phyloP scores from a whole-genome alignment of 64 coral and sea anemone genomes.

The Stylophora pistillata region DNA sequence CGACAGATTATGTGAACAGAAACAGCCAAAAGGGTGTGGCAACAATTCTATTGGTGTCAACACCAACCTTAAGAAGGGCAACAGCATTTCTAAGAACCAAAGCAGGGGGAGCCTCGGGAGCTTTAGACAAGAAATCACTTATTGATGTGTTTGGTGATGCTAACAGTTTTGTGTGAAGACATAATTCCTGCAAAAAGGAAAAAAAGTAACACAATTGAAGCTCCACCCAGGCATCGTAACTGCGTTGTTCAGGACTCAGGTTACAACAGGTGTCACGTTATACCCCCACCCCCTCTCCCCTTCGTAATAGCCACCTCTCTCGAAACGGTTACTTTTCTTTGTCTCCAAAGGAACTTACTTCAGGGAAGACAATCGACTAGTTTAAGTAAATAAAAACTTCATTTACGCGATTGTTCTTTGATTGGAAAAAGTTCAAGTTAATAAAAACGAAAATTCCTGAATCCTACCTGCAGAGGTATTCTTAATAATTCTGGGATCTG shows the following conservation, averaged over 20 bases:
- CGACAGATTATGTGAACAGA: neutral
- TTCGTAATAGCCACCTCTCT: too few species aligned
- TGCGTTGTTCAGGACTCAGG: neutral
- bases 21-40: neutral
- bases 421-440: neutral
- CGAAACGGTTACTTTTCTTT: too few species aligned
- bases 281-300: too few species aligned
- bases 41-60: neutral
- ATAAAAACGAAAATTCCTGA: neutral
- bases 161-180: conserved; percentile 91
- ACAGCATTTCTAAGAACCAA: conserved; percentile 91
- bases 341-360: too few species aligned
- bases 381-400: too few species aligned
- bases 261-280: too few species aligned
- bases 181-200: conserved; percentile 68
- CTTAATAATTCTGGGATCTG: conserved; percentile 88
- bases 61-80: conserved; percentile 73
- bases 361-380: too few species aligned
- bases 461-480: conserved; percentile 74
- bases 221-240: neutral
- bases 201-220: neutral
- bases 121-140: conserved; percentile 84
- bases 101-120: conserved; percentile 83
- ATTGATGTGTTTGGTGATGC: conserved; percentile 80
- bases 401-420: too few species aligned